Evolutionary conservation across 2,797 vertebrate species (phyloP).

Genomic region (Amniataba percoides): DNA sequence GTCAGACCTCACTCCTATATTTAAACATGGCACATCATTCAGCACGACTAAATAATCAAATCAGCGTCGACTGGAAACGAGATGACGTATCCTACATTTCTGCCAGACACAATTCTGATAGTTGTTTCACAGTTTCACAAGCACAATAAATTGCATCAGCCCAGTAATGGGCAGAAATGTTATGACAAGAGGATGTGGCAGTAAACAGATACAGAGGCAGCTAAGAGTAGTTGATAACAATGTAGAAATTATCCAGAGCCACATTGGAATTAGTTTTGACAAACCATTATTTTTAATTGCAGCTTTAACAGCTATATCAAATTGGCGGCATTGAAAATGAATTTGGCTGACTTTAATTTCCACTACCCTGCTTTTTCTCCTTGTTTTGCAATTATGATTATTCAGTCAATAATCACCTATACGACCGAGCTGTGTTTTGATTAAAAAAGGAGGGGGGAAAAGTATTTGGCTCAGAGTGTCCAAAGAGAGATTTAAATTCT

Average conservation of each 20-base stretch:
- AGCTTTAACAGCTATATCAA: not conserved
- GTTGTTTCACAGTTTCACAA: slow-evolving; percentile 13
- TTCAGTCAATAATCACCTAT: not conserved
- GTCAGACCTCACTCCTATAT: not conserved
- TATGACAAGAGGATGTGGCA: slow-evolving; percentile 17
- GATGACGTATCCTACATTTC: not conserved
- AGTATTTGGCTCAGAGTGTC: not conserved
- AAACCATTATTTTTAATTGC: not conserved
- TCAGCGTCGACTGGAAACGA: not conserved
- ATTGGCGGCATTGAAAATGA: slow-evolving; percentile 4
- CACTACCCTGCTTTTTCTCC: not conserved
- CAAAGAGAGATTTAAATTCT: slow-evolving; percentile 25
- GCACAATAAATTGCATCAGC: slow-evolving; percentile 17
- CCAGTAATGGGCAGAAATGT: not conserved
- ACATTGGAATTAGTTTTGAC: slow-evolving; percentile 9
- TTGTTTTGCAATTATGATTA: not conserved
- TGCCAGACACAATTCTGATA: not conserved
- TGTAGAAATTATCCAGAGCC: slow-evolving; percentile 18
- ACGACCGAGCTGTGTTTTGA: not conserved
- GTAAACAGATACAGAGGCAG: slow-evolving; percentile 9
- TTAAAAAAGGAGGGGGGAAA: not conserved
- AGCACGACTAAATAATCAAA: slow-evolving; percentile 3
- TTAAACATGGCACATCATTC: not conserved
- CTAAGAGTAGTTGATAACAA: slow-evolving; percentile 14
- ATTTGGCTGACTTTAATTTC: not conserved